Evolutionary conservation across 2,797 vertebrate genomes (phyloP).

Genomic region (Hylomyscus alleni): DNA sequence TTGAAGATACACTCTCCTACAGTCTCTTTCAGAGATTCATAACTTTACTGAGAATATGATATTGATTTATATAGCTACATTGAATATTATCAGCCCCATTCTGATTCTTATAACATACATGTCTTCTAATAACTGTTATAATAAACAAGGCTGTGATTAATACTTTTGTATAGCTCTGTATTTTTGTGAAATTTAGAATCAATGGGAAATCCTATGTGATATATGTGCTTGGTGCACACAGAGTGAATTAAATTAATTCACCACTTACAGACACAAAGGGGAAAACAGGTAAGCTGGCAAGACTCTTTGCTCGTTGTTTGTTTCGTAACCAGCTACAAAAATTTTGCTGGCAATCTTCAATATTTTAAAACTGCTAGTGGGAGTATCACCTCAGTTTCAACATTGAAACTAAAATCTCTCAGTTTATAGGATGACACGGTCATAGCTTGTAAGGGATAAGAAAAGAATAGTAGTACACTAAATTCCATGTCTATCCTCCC

Average conservation of each 20-base stretch:
- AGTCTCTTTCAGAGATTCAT: not conserved
- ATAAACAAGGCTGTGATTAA: not conserved
- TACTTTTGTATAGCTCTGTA: not conserved
- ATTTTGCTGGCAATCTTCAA: conserved; percentile 1
- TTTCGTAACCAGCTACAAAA: conserved; percentile 21
- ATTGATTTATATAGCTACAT: not conserved
- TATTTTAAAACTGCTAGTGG: conserved; percentile 35
- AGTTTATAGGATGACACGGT: not conserved
- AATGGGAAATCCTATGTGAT: not conserved
- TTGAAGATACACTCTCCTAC: not conserved
- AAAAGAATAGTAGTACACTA: not conserved
- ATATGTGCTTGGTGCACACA: not conserved
- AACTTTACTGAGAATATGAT: conserved; percentile 1
- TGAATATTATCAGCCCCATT: conserved; percentile 14
- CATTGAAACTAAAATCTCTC: conserved; percentile 27
- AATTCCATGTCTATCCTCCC: not conserved
- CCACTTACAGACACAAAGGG: not conserved
- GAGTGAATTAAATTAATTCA: conserved; percentile 38
- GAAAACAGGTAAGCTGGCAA: not conserved
- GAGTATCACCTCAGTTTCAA: not conserved
- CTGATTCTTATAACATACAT: conserved; percentile 42
- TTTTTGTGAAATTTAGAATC: conserved; percentile 36
- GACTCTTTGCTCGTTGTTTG: not conserved
- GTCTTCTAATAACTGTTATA: conserved; percentile 8
- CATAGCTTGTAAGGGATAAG: not conserved